phyloP scores from a whole-genome alignment of 1,140 invertebrate genomes.

The Trinorchestia longiramus region DNA sequence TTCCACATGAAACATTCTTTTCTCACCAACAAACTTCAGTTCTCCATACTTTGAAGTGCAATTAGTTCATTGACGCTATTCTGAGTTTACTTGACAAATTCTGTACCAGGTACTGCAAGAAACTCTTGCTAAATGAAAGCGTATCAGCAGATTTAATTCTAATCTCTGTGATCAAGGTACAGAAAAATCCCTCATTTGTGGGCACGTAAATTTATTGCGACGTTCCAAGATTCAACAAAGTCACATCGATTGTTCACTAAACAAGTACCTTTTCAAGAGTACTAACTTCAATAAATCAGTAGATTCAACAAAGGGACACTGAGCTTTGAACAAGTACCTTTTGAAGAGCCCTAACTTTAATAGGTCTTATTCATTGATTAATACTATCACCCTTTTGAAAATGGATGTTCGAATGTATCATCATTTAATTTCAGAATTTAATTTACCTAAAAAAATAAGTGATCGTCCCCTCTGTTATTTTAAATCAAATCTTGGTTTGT shows the following conservation, averaged over 20 bases:
- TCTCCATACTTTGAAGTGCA: background rate
- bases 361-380: background rate
- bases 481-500: too few relatives aligned
- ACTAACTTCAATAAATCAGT: too few relatives aligned
- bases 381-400: background rate
- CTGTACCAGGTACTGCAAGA: background rate
- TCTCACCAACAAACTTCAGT: background rate
- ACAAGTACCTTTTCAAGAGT: too few relatives aligned
- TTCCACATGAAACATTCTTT: background rate
- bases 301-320: too few relatives aligned
- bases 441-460: too few relatives aligned
- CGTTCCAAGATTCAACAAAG: background rate
- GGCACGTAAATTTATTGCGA: too few relatives aligned
- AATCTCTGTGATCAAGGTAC: background rate
- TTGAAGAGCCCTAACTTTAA: background rate
- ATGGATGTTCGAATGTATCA: too few relatives aligned
- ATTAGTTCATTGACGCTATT: background rate
- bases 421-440: too few relatives aligned
- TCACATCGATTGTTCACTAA: background rate
- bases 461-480: too few relatives aligned
- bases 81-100: background rate
- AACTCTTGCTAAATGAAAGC: background rate
- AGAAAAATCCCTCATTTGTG: too few relatives aligned
- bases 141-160: background rate
- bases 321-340: background rate